Percentiles rank a stretch among this genome's conserved stretches.
phyloP scores from a whole-genome alignment of 2,113 vertebrate species.

The Typhlomys cinereus region DNA sequence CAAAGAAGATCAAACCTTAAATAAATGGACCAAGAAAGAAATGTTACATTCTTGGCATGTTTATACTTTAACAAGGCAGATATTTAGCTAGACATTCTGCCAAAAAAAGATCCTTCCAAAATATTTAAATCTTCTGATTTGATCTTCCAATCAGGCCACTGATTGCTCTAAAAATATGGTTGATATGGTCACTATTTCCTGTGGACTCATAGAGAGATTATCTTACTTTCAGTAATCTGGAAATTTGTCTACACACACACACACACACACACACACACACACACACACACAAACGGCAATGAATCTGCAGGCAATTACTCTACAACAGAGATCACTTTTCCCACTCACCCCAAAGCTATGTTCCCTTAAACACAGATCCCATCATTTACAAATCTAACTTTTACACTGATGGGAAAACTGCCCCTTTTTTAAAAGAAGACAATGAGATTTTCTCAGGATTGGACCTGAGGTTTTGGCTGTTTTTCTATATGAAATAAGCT shows the following conservation, averaged over 20 bases:
- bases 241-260: no score
- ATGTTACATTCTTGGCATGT: conserved; percentile 58
- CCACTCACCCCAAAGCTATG: no score
- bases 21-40: conserved; percentile 83
- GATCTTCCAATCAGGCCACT: not conserved
- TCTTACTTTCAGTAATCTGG: not conserved
- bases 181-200: not conserved
- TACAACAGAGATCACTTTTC: no score
- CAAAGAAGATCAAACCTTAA: conserved; percentile 73
- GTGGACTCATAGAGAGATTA: not conserved
- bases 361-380: no score
- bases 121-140: conserved; percentile 50
- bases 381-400: no score
- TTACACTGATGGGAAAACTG: not conserved
- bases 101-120: conserved; percentile 47
- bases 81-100: conserved; percentile 38
- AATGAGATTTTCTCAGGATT: conserved; percentile 37
- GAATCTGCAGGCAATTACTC: no score
- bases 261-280: no score
- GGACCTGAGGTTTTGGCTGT: conserved; percentile 59
- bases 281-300: no score
- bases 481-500: conserved; percentile 65
- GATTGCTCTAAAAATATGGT: not conserved
- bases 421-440: conserved; percentile 57
- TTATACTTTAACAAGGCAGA: conserved; percentile 67